Base-by-base conservation (phyloP, 2,888 invertebrate genomes). In the Julus scandinavius region DNA sequence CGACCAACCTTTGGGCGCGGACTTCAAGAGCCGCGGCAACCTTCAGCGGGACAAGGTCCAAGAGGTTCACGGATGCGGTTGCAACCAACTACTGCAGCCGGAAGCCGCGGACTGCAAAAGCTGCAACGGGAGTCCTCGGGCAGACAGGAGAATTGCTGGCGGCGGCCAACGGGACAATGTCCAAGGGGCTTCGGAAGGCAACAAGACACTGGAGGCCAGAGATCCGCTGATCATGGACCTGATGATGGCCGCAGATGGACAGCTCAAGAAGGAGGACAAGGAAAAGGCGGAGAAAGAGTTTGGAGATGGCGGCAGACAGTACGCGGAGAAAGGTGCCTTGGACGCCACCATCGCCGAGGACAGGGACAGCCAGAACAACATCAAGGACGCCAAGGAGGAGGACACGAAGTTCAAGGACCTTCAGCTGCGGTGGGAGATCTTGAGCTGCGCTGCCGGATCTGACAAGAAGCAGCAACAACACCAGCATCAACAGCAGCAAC, bases 341-440 rank as follows among this genome's bases (percentile, higher is more conserved):
- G 89, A 89, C 88, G 58, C 90, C 90, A 45, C 89, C 89, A 89
- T 89, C 89, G 63, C 89, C 89, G 89, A 88, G 72, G 86, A 80
- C 88, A 58, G 89, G 89, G 86, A 86, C 49, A 86, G 29, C 86
- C 40, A 49, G 41, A 86, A 86, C 87, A 88, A 89, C 50, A 89
- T 89, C 85, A 88, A 89, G 83, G 89, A 89, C 29, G 89, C 87
- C 17, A 89, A 88, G 13, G 89, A 88, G 4, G 94, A 94, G 87
- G 95, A 95, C 38, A 94, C 94, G 89, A 95, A 96, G 91, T 96
- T 96, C 93, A 94, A 95, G 40, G 94, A 95, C 90, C 92, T 96
- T 89, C 96, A 96, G 91, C 94, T 95, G 91, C 96, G 96, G 91
- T 96, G 96, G 96, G 96, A 96, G 91, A 94, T 95, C 93, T 93